Conservation (phyloP, 2,888 invertebrate species). For the Scrobipalpa atriplicella region DNA sequence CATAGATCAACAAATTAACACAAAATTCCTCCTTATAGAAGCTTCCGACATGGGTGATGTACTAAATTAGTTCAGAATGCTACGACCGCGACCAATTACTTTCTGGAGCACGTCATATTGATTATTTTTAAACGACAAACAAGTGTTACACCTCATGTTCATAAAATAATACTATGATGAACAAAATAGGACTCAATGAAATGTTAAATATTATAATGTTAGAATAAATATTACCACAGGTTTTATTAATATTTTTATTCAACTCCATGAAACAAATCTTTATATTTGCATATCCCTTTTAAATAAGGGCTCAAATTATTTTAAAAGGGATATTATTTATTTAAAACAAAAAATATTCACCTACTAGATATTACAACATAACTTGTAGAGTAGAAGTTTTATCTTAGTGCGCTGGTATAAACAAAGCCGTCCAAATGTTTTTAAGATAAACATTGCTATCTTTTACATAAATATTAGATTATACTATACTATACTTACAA, state of each 20-base stretch:
- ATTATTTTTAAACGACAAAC: no score
- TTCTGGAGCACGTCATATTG: background rate
- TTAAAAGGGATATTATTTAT: constrained; percentile 73
- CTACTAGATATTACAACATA: constrained; percentile 25
- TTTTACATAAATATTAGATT: constrained; percentile 37
- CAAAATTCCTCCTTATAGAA: no score
- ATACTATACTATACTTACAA: constrained; percentile 46
- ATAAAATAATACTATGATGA: no score
- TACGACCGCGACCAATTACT: background rate
- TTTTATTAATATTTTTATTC: constrained; percentile 23
- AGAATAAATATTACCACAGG: background rate
- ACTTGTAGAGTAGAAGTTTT: constrained; percentile 18
- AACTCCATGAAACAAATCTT: constrained; percentile 39
- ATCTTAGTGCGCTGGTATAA: constrained; percentile 41
- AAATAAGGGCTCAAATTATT: constrained; percentile 82
- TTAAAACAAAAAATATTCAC: constrained; percentile 17
- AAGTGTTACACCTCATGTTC: no score
- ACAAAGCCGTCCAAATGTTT: constrained; percentile 32
- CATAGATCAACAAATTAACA: no score
- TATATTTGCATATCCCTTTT: constrained; percentile 75
- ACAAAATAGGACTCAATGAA: no score
- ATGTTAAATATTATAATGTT: background rate
- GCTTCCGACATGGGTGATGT: no score
- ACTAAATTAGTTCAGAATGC: background rate
- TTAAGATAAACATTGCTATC: constrained; percentile 30